A percentile compares a stretch with the other conserved stretches of the same genome.
Evolutionary conservation across 2,797 vertebrate genomes (phyloP).

Genomic region (Aselliscus stoliczkanus): DNA sequence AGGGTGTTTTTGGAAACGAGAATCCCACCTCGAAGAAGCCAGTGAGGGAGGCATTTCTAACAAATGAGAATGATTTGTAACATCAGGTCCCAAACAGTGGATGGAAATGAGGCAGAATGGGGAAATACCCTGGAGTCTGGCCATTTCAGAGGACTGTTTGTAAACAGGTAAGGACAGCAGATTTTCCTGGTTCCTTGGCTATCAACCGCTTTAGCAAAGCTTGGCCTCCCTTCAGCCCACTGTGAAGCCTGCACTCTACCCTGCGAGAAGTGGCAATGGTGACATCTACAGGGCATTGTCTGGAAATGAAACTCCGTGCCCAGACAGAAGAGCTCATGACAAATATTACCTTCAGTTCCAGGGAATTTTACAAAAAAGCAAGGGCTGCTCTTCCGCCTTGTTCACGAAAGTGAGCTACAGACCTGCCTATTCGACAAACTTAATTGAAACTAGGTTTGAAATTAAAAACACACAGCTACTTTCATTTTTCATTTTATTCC

Average conservation of each 20-base stretch:
- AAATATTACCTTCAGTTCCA: background rate
- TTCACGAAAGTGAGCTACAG: background rate
- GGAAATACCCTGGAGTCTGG: background rate
- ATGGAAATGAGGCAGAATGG: background rate
- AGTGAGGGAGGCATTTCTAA: background rate
- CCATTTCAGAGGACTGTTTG: background rate
- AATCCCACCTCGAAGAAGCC: background rate
- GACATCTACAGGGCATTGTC: constrained; percentile 77
- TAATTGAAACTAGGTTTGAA: background rate
- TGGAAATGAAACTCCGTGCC: constrained; percentile 27
- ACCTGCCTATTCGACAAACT: background rate
- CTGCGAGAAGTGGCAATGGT: constrained; percentile 60
- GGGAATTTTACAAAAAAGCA: background rate
- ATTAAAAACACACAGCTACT: background rate
- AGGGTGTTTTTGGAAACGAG: background rate
- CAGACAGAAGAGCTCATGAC: background rate
- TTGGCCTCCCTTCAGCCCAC: background rate
- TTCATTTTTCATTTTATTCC: constrained; percentile 33
- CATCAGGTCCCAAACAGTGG: background rate
- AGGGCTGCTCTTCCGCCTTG: accelerated
- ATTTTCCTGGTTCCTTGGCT: background rate
- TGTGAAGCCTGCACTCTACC: accelerated
- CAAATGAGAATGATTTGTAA: background rate
- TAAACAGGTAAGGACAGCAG: background rate
- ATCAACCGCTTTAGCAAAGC: background rate